A percentile compares a stretch with the other conserved stretches of the same genome.
Evolutionary conservation across 2,113 vertebrate species (phyloP).

Genomic region (Variabilichromis moorii): DNA sequence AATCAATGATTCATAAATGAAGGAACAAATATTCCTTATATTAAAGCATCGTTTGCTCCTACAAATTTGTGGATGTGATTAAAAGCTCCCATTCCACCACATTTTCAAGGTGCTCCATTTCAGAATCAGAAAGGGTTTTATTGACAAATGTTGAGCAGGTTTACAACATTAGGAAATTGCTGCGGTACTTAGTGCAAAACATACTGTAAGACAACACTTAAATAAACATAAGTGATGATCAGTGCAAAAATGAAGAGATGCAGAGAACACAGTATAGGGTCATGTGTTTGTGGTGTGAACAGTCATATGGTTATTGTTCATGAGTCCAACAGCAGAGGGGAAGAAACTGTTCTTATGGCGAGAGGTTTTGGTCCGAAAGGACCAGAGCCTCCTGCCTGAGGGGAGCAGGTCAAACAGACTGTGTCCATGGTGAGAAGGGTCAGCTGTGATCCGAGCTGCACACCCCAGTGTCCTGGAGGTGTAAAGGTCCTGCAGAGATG

Average conservation of each 20-base stretch:
- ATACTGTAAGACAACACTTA: neutral
- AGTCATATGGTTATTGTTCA: neutral
- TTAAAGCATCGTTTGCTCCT: neutral
- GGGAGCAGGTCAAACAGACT: too few species aligned
- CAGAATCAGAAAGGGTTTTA: neutral
- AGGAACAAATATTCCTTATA: neutral
- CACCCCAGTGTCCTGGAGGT: too few species aligned
- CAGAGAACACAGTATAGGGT: neutral
- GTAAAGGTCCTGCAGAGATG: too few species aligned
- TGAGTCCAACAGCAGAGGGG: neutral
- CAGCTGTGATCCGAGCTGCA: too few species aligned
- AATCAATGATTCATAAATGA: neutral
- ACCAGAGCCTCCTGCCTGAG: accelerated
- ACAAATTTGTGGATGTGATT: neutral
- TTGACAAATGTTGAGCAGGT: neutral
- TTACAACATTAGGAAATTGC: neutral
- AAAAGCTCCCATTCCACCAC: neutral
- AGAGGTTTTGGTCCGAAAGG: accelerated
- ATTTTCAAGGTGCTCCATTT: neutral
- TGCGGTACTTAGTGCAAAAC: neutral
- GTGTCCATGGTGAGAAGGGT: too few species aligned
- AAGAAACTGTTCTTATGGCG: neutral
- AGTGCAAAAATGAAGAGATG: neutral
- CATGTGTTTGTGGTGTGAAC: neutral
- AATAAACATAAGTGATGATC: neutral